phyloP scores from a whole-genome alignment of 2,113 vertebrate genomes.

The Tauraco erythrolophus region DNA sequence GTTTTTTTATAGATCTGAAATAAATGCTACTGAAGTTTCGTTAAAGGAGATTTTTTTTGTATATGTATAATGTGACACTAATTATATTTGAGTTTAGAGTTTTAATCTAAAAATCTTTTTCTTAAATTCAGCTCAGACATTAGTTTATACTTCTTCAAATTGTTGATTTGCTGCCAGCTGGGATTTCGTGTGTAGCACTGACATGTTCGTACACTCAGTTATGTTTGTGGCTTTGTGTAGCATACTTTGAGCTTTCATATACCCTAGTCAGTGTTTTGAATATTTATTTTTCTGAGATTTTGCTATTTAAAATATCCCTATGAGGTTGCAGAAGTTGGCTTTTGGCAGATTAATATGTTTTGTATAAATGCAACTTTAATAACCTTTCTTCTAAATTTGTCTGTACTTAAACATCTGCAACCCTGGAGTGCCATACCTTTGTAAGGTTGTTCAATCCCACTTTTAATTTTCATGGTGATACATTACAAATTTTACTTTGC shows the following conservation, averaged over 20 bases:
- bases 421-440: neutral
- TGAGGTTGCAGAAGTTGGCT: neutral
- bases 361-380: neutral
- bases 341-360: neutral
- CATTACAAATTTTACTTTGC: neutral
- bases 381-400: neutral
- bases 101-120: neutral
- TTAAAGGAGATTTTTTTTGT: neutral
- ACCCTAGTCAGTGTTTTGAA: neutral
- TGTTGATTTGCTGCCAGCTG: neutral
- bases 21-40: neutral
- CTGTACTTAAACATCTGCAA: neutral
- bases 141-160: neutral
- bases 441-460: neutral
- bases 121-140: neutral
- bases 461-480: conserved; percentile 8
- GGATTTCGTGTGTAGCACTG: neutral
- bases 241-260: neutral
- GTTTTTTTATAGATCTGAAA: neutral
- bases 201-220: neutral
- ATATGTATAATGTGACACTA: neutral
- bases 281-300: neutral
- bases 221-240: neutral
- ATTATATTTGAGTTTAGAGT: neutral
- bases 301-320: neutral